Evolutionary conservation across 2,797 vertebrate species (phyloP).

Genomic region (Bovichtus diacanthus): DNA sequence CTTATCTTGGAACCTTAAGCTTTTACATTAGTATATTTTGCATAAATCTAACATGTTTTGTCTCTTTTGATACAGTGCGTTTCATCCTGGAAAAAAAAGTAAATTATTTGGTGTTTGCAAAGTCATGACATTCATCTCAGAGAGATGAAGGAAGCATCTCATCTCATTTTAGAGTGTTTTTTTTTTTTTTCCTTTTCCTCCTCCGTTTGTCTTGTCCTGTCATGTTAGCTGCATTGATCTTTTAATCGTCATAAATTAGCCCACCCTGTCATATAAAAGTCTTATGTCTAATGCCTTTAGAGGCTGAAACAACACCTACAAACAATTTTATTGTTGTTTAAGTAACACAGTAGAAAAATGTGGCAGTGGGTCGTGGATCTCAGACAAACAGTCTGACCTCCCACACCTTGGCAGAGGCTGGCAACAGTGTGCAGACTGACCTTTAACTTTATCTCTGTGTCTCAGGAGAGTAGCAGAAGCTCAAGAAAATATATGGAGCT

Average conservation of each 20-base stretch:
- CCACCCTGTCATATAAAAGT: not conserved
- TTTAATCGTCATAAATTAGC: not conserved
- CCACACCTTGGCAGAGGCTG: slow-evolving; percentile 74
- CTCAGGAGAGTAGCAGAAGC: slow-evolving; percentile 47
- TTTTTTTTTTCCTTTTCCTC: too few species aligned
- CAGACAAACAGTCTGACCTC: slow-evolving; percentile 72
- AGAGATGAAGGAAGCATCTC: not conserved
- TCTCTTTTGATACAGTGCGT: not conserved
- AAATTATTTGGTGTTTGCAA: not conserved
- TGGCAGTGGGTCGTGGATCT: slow-evolving; percentile 56
- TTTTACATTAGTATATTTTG: slow-evolving; percentile 16
- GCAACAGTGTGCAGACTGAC: slow-evolving; percentile 58
- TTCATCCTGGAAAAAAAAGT: not conserved
- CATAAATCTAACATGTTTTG: not conserved
- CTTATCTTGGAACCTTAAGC: not conserved
- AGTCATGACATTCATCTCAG: not conserved
- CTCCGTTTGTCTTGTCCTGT: not conserved
- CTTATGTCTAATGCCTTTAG: not conserved
- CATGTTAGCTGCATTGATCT: not conserved
- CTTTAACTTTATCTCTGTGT: slow-evolving; percentile 75
- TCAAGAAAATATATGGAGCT: slow-evolving; percentile 55
- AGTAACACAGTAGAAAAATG: slow-evolving; percentile 54
- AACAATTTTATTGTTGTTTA: slow-evolving; percentile 29
- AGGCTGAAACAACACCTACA: not conserved
- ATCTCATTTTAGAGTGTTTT: not conserved